Base-by-base conservation (phyloP, 2,888 invertebrate genomes). In the Lasioglossum malachurum region DNA sequence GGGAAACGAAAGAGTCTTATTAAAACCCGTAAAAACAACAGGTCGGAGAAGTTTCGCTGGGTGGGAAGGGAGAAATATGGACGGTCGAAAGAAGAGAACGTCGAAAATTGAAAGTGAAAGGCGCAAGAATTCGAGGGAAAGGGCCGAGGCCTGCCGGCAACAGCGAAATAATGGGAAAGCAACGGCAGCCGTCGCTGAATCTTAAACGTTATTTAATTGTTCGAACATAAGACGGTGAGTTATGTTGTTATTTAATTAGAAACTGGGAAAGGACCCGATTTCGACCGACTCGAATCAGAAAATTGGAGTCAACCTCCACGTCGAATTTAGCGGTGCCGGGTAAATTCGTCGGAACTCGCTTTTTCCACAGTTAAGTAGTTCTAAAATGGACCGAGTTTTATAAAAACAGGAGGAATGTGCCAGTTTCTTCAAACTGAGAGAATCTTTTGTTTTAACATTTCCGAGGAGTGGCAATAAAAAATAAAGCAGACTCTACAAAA, bases 181-280 rank as follows among this genome's bases (percentile, higher is more conserved):
- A 88, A 83, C 87, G 88, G 88, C 92, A 90, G 90, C 89, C 86
- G 90, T 86, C 91, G 91, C 88, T 92, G 93, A 94, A 94, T 94
- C 93, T 94, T 94, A 94, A 95, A 93, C 92, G 94, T 92, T 94
- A 93, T 95, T 94, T 94, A 94, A 95, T 95, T 94, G 93, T 93
- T 93, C 92, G 90, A 90, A 91, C 92, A 90, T 91, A 92, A 93
- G 93, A 93, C 93, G 93, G 89, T 94, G 93, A 94, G 93, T 94
- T 94, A 93, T 94, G 93, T 94, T 94, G 93, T 94, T 94, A 94
- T 94, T 94, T 94, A 94, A 94, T 94, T 94, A 94, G 92, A 93
- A 91, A 88, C 83, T 82, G 83, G 79, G 83, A 89, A 90, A 89
- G 90, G 88, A 76, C 57, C 12, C 78, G 75, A 23, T 27, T 64